These are phyloP conservation scores for Ophiodon elongatus DNA, from an alignment of 2,113 vertebrate species.

Conservation along the genomic window DNA sequence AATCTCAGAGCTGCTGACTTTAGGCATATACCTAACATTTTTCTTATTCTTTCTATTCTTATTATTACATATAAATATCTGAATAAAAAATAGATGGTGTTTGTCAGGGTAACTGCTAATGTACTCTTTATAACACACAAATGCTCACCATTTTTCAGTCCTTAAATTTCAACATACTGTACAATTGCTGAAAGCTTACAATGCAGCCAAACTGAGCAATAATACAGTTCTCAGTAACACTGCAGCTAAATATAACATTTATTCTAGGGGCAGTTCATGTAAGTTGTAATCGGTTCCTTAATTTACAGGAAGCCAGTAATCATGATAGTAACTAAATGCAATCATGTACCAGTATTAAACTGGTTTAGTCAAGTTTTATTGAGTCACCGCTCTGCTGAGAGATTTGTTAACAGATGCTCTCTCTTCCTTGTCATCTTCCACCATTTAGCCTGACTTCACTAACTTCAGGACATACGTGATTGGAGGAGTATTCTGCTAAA, in stretches of 20 bases:
- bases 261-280: neutral
- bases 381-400: neutral
- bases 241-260: neutral
- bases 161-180: neutral
- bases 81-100: neutral
- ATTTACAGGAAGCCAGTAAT: neutral
- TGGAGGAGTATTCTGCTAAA: neutral
- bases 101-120: neutral
- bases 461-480: neutral
- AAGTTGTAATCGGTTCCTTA: neutral
- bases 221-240: neutral
- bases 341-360: neutral
- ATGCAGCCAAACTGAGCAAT: slow-evolving; percentile 7
- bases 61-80: neutral
- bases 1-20: neutral
- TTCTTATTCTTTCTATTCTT: neutral
- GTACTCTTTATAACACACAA: neutral
- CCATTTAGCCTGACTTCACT: neutral
- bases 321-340: neutral
- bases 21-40: neutral
- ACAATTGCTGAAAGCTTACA: slow-evolving; percentile 2
- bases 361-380: neutral
- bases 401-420: neutral
- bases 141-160: neutral
- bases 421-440: neutral